Evolutionary conservation across 2,888 invertebrate species (phyloP).

Genomic region (Apodemia zela): DNA sequence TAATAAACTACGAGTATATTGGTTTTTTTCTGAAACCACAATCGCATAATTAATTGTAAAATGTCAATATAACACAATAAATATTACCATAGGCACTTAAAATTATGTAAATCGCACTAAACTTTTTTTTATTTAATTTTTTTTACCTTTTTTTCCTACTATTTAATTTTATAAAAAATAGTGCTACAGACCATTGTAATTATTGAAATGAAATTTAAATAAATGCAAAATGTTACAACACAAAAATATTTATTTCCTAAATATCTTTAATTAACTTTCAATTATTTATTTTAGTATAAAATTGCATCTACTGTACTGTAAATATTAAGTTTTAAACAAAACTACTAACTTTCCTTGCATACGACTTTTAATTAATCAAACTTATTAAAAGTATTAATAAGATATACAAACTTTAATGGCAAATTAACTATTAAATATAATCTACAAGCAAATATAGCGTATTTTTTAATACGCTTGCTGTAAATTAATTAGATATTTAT

Average conservation of each 20-base stretch:
- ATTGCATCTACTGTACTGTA: too few species aligned
- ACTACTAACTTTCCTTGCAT: not conserved
- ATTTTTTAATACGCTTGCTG: not conserved
- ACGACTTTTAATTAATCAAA: not conserved
- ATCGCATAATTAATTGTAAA: not conserved
- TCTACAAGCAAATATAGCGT: not conserved
- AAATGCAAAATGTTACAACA: too few species aligned
- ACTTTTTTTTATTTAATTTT: too few species aligned
- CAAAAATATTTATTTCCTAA: too few species aligned
- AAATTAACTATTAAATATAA: not conserved
- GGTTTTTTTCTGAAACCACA: not conserved
- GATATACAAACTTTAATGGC: not conserved
- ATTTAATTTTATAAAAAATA: too few species aligned
- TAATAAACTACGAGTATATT: not conserved
- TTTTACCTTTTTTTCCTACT: too few species aligned
- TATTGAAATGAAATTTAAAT: too few species aligned
- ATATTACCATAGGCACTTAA: not conserved
- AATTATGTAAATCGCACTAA: too few species aligned
- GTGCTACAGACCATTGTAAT: too few species aligned
- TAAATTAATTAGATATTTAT: not conserved
- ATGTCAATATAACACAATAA: not conserved
- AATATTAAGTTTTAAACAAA: too few species aligned
- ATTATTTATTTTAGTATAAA: too few species aligned
- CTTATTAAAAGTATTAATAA: not conserved
- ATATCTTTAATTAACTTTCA: too few species aligned